Base-by-base conservation (phyloP, 2,113 vertebrate species). In the Recurvirostra avosetta region DNA sequence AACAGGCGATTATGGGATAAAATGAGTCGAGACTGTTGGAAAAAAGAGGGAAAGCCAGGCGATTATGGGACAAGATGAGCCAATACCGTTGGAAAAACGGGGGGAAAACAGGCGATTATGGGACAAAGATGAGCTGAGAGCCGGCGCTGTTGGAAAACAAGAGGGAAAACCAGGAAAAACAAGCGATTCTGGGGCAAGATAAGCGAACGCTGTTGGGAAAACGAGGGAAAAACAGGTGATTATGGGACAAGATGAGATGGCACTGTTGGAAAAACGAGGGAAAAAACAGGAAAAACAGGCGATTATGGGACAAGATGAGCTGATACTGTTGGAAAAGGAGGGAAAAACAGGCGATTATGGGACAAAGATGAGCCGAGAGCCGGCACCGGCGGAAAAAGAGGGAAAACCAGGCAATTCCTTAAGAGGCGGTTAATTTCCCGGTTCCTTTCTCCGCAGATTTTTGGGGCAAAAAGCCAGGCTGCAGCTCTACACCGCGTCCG, bases 401-500 rank as follows among this genome's bases (percentile, higher is more conserved):
- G 41, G 41, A 43, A 43, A 43, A 43, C 15, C 41, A 43, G 41
- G 41, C 15, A 15, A 16, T 43, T 15, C 11, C 12, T 41, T 41
- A 41, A 41, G 41, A 41, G 41, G 41, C 13, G 41, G 41, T 41
- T 41, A 41, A 41, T 41, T 41, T 71, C 70, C 70, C 20, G 3
- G 15, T 29, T 52, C 27, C 14, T 41, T 41, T 25, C 29, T 30
- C 36, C 49, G 4, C 15, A 5, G 29, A 23, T 23, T 71, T 52
- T 30, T 50, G 13, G 14, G 19, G 7, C 25, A 14, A 22, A 22
- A 52, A 38, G 7, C n/a, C 19, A 16, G 45, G 49, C 38, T 11
- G 10, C 14, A 4, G 27, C 47, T 30, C 3, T 7, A 27, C n/a
- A 15, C 16, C 38, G 1, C 12, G 5, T 2, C 53, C 22, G 10